A percentile compares a stretch with the other conserved stretches of the same genome.
Conservation (phyloP, 2,113 vertebrate genomes). For the Pseudorasbora parva region DNA sequence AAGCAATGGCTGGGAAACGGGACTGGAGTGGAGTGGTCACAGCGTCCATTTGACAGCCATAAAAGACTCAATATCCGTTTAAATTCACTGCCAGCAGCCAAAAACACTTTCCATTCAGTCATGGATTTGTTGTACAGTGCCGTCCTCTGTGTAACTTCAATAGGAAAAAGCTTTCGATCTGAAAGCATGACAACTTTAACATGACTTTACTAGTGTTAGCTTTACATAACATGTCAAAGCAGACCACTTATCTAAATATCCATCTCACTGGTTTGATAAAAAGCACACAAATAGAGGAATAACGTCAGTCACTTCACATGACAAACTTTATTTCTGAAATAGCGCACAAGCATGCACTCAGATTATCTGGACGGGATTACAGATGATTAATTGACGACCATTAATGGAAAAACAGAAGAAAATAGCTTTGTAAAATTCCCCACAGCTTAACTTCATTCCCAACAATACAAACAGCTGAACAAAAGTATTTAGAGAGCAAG, state of each 20-base stretch:
- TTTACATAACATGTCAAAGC: constrained; percentile 8
- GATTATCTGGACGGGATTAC: not conserved
- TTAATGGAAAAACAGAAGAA: not conserved
- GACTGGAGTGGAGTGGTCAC: not conserved
- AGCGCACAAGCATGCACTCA: not conserved
- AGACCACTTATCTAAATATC: not conserved
- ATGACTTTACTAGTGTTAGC: not conserved
- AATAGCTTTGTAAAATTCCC: not conserved
- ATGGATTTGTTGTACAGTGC: constrained; percentile 28
- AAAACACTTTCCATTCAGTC: constrained; percentile 69
- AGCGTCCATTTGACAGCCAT: constrained; percentile 14
- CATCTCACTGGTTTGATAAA: not conserved
- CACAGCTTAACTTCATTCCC: not conserved
- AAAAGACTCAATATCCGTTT: constrained; percentile 58
- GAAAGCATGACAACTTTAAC: constrained; percentile 4
- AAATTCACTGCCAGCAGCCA: constrained; percentile 56
- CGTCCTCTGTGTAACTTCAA: constrained; percentile 20
- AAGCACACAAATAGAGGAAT: not conserved
- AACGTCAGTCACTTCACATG: not conserved
- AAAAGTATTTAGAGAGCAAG: not conserved
- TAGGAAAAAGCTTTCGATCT: constrained; percentile 36
- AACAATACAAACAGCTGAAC: constrained; percentile 1
- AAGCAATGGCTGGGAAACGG: not conserved
- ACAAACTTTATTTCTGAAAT: no score
- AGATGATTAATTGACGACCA: not conserved